Conservation (phyloP, 2,888 invertebrate genomes). For the Dascillus cervinus region DNA sequence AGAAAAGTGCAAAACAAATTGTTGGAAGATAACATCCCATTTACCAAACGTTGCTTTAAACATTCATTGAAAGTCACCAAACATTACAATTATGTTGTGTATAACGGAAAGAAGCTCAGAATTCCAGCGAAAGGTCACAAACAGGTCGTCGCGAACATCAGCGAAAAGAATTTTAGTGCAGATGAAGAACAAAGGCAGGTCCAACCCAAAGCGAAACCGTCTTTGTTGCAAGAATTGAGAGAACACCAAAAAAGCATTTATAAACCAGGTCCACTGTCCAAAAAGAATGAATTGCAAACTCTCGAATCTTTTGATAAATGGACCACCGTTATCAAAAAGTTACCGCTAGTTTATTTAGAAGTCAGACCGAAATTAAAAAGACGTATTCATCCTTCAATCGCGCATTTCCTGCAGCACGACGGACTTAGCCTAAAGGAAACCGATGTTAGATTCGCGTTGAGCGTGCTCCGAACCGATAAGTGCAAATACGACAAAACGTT, state of each 20-base stretch:
- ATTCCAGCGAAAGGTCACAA: constrained; percentile 13
- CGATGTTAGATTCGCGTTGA: constrained; percentile 51
- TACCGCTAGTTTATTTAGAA: constrained; percentile 48
- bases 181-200: not conserved
- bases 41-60: constrained; percentile 5
- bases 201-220: constrained; percentile 5
- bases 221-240: constrained; percentile 5
- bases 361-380: constrained; percentile 45
- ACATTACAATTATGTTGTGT: constrained; percentile 12
- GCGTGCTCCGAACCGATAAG: constrained; percentile 41
- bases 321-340: constrained; percentile 40
- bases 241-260: constrained; percentile 40
- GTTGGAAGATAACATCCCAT: constrained; percentile 3
- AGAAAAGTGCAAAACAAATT: constrained; percentile 4
- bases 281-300: constrained; percentile 44
- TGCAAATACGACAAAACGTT: constrained; percentile 31
- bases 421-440: constrained; percentile 43
- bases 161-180: constrained; percentile 1
- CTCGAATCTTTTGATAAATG: constrained; percentile 25
- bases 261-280: constrained; percentile 51
- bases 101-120: constrained; percentile 13
- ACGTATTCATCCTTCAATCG: constrained; percentile 42
- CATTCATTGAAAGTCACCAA: constrained; percentile 2
- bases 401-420: constrained; percentile 38
- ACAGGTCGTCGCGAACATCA: constrained; percentile 11